These are phyloP conservation scores for Aphidoletes aphidimyza DNA, from an alignment of 2,888 invertebrate genomes.

Conservation along the genomic window DNA sequence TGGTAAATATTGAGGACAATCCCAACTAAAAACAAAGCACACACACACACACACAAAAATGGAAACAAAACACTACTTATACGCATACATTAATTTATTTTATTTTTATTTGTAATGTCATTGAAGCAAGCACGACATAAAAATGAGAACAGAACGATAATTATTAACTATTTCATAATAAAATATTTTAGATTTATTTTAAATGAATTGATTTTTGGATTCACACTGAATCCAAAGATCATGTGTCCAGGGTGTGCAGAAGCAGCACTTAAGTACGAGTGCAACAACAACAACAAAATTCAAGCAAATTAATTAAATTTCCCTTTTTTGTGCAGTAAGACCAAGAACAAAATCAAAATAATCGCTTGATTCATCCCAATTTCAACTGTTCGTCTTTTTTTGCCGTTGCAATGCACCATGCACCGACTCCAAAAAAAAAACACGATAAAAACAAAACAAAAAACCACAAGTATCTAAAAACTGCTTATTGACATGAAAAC, in stretches of 20 bases:
- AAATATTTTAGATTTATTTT: conserved; percentile 37
- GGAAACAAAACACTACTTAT: too few relatives aligned
- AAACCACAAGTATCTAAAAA: not conserved
- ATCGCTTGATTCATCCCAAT: too few relatives aligned
- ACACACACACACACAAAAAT: not conserved
- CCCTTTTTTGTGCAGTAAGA: too few relatives aligned
- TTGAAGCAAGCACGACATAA: not conserved
- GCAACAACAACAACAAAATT: too few relatives aligned
- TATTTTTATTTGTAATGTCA: conserved; percentile 16
- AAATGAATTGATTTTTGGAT: too few relatives aligned
- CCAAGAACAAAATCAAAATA: too few relatives aligned
- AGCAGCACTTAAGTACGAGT: too few relatives aligned
- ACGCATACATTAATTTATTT: conserved; percentile 41
- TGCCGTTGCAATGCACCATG: too few relatives aligned
- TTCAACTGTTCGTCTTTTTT: too few relatives aligned
- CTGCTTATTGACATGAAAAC: not conserved
- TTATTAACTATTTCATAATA: conserved; percentile 25
- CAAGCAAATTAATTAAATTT: too few relatives aligned
- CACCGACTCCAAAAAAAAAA: not conserved
- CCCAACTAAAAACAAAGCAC: not conserved
- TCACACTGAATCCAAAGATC: too few relatives aligned
- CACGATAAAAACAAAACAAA: not conserved
- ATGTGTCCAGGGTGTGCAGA: too few relatives aligned
- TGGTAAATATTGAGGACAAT: not conserved
- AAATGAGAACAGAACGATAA: not conserved